A percentile compares a stretch with the other conserved stretches of the same genome.
Conservation (phyloP, 2,113 vertebrate species). For the Cyanistes caeruleus region DNA sequence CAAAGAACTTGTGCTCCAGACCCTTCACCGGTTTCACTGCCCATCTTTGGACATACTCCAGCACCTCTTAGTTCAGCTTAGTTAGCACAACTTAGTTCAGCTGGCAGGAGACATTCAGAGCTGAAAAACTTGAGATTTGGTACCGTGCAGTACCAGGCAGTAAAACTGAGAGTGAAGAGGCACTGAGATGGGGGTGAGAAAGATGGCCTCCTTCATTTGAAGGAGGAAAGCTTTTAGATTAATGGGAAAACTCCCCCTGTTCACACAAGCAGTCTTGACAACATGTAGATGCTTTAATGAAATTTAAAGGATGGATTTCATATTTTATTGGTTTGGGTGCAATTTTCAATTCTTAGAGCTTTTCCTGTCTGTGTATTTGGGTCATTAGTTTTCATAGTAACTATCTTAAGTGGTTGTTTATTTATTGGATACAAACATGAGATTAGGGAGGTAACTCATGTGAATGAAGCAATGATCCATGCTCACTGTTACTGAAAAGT, state of each 20-base stretch:
- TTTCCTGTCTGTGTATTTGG: not conserved
- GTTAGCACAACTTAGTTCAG: not conserved
- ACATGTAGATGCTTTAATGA: not conserved
- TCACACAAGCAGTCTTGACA: not conserved
- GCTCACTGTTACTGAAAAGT: not conserved
- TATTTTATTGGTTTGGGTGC: not conserved
- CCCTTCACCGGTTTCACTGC: not conserved
- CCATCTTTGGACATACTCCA: rapidly evolving
- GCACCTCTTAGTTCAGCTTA: not conserved
- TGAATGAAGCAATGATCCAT: not conserved
- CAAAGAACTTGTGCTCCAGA: not conserved
- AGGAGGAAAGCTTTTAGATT: not conserved
- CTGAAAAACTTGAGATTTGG: not conserved
- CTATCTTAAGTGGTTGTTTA: not conserved
- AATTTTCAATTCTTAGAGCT: not conserved
- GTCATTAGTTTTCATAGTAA: conserved; percentile 18
- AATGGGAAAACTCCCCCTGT: not conserved
- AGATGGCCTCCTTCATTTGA: not conserved
- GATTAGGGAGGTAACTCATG: not conserved
- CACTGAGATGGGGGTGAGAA: not conserved
- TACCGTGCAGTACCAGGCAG: not conserved
- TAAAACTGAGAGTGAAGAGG: not conserved
- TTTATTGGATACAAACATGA: not conserved
- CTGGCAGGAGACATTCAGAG: not conserved
- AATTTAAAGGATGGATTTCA: not conserved